Percentiles rank a stretch among this genome's conserved stretches.
phyloP scores from a whole-genome alignment of 2,888 invertebrate genomes.

The Pseudanteris insignis region DNA sequence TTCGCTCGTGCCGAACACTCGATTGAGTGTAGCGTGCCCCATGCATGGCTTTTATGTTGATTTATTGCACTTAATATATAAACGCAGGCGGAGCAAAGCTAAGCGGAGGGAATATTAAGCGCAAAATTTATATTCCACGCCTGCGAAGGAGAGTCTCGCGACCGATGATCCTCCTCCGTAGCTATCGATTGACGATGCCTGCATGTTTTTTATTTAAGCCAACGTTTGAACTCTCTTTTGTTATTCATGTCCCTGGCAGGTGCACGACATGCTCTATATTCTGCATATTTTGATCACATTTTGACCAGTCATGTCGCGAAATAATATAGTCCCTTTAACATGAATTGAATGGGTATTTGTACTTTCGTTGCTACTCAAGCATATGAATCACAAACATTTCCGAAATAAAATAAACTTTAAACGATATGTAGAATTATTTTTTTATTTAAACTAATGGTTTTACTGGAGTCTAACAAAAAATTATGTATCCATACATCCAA shows the following conservation, averaged over 20 bases:
- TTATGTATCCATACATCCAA: too few species aligned
- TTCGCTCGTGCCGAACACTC: conserved; percentile 36
- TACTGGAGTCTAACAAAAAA: too few species aligned
- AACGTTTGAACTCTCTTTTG: conserved; percentile 17
- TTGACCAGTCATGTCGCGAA: conserved; percentile 17
- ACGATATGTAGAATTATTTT: too few species aligned
- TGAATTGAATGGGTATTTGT: too few species aligned
- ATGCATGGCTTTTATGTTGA: conserved; percentile 41
- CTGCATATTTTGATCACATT: conserved; percentile 18
- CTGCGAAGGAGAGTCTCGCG: conserved; percentile 39
- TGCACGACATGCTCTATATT: conserved; percentile 19
- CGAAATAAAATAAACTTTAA: too few species aligned
- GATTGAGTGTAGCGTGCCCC: conserved; percentile 34
- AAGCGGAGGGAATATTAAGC: conserved; percentile 39
- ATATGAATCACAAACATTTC: too few species aligned
- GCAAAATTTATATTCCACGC: conserved; percentile 43
- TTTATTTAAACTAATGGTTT: too few species aligned
- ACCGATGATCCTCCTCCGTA: conserved; percentile 28
- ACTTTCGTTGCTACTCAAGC: too few species aligned
- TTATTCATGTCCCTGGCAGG: conserved; percentile 31
- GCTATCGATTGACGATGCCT: conserved; percentile 32
- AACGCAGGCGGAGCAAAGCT: conserved; percentile 36
- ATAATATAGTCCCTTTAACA: background rate
- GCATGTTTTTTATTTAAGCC: conserved; percentile 20
- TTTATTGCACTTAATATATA: conserved; percentile 44